Base-by-base conservation (phyloP, 2,113 vertebrate genomes). In the Epinephelus cyanopodus region DNA sequence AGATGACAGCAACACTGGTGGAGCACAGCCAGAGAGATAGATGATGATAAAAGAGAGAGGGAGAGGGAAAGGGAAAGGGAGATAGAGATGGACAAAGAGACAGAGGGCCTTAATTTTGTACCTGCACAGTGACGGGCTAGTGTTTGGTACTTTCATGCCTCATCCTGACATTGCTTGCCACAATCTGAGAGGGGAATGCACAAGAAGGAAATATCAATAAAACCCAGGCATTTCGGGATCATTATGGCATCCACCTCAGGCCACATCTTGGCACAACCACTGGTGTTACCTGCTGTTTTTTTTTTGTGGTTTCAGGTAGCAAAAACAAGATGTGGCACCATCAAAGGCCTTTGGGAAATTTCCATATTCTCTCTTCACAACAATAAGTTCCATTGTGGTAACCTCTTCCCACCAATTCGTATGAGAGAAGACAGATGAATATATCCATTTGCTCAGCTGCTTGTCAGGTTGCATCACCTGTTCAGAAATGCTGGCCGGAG, bases 1-100 rank as follows among this genome's bases (percentile, higher is more conserved):
- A 89, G 89, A 69, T 88, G 89, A 93, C 92, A 93, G 91, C 77
- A 60, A 82, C 79, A 66, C 80, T 71, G 72, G 81, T 89, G 71
- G 86, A 90, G 82, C 63, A 60, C 50, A 64, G 74, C 66, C 74
- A 82, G 72, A 65, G 78, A 80, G 84, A 77, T 42, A 25, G 74
- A 86, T 21, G 75, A 84, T 61, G 76, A 67, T 83, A 48, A 71
- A 53, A 77, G 39, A n/a, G 61, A 70, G n/a, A 60, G 57, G 62
- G 62, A 72, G 48, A 58, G 54, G 47, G 63, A 47, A 7, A 23
- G n/a, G 3, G 18, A 29, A 7, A 23, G n/a, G 3, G 18, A 29
- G 37, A 42, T 1, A 17, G 60, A 79, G 45, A 19, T 7, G 6
- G 52, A 78, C n/a, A 58, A 15, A 52, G 29, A 80, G 13, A 63